Percentiles rank a stretch among this genome's conserved stretches.
Conservation (phyloP, 2,797 vertebrate genomes). For the Crocidura indochinensis region DNA sequence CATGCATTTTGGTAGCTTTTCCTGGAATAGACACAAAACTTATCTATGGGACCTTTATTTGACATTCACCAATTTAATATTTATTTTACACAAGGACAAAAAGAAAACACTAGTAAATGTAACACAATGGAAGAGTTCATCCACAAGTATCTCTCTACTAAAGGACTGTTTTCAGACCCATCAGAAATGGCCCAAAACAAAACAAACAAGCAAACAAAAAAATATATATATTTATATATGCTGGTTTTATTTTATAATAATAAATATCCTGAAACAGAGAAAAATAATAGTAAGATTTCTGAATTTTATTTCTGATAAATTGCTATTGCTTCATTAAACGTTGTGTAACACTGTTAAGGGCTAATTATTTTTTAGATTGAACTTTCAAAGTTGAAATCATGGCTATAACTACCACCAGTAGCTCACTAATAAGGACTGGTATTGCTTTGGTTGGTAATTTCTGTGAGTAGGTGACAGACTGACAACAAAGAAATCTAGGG, state of each 20-base stretch:
- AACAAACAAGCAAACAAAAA: not conserved
- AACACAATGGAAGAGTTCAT: not conserved
- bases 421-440: slow-evolving; percentile 49
- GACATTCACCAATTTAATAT: not conserved
- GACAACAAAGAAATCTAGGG: slow-evolving; percentile 70
- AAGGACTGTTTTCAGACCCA: not conserved
- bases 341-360: slow-evolving; percentile 50
- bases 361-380: slow-evolving; percentile 73
- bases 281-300: slow-evolving; percentile 37
- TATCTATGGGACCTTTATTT: not conserved
- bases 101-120: not conserved
- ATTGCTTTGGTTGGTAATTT: slow-evolving; percentile 49
- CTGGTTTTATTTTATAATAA: slow-evolving; percentile 46
- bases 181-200: not conserved
- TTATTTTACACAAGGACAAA: slow-evolving; percentile 17
- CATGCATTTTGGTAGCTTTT: not conserved
- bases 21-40: not conserved
- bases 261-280: slow-evolving; percentile 12
- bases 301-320: slow-evolving; percentile 65
- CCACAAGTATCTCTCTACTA: not conserved
- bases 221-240: not conserved
- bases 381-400: slow-evolving; percentile 78
- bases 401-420: slow-evolving; percentile 27
- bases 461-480: slow-evolving; percentile 64
- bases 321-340: slow-evolving; percentile 66